These are phyloP conservation scores for Rhipidura dahli DNA, from an alignment of 2,113 vertebrate species.

Conservation along the genomic window DNA sequence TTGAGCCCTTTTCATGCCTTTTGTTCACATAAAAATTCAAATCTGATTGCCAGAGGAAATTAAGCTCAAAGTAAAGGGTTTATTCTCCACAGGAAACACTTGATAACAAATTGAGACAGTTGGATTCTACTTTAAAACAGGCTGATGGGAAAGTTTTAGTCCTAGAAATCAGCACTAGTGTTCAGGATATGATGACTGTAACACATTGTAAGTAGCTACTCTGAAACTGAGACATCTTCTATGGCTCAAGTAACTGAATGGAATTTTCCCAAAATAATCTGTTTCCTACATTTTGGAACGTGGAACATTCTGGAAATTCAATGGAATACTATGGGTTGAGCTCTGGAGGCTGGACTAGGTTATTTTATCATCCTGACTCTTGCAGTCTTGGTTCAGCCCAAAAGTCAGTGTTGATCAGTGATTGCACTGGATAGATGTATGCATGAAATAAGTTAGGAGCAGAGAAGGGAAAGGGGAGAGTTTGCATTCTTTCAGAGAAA, in stretches of 20 bases:
- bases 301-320: no score
- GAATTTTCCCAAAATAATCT: neutral
- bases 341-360: neutral
- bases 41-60: conserved; percentile 34
- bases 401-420: neutral
- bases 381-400: neutral
- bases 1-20: neutral
- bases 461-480: neutral
- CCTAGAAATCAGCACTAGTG: neutral
- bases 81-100: conserved; percentile 27
- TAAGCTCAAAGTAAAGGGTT: neutral
- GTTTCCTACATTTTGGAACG: no score
- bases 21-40: neutral
- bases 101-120: conserved; percentile 9
- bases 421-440: neutral
- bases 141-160: neutral
- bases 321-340: neutral
- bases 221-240: neutral
- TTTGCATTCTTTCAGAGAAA: neutral
- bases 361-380: neutral
- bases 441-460: neutral
- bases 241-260: neutral
- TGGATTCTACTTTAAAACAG: neutral
- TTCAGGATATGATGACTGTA: neutral
- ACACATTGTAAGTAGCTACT: neutral